Conservation (phyloP, 2,797 vertebrate genomes). For the Enteromius thamalakanensis region DNA sequence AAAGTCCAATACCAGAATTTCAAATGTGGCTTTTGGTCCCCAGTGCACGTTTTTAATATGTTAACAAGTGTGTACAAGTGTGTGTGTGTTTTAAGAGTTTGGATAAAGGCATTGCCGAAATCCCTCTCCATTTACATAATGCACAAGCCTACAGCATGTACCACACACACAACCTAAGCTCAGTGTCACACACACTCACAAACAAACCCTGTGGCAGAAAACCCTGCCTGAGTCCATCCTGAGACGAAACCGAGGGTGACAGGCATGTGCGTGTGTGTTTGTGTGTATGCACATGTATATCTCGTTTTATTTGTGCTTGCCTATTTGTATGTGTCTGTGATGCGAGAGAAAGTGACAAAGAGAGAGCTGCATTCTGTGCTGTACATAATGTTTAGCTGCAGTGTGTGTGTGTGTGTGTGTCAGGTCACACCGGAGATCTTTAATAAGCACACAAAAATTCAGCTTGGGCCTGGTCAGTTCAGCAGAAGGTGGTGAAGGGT, state of each 20-base stretch:
- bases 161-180: constrained; percentile 24
- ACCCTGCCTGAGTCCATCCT: constrained; percentile 53
- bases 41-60: background rate
- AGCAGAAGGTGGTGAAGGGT: background rate
- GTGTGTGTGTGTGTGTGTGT: background rate
- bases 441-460: constrained; percentile 7
- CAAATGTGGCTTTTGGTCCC: background rate
- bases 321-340: constrained; percentile 38
- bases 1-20: background rate
- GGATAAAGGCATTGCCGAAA: constrained; percentile 32
- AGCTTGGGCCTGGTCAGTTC: background rate
- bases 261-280: constrained; percentile 38
- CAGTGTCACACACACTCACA: constrained; percentile 20
- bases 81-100: background rate
- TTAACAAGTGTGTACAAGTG: background rate
- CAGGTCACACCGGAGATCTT: background rate
- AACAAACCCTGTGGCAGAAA: constrained; percentile 45
- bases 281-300: constrained; percentile 29
- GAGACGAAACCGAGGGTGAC: constrained; percentile 50
- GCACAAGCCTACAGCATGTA: constrained; percentile 38
- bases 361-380: constrained; percentile 21
- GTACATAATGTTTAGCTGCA: background rate
- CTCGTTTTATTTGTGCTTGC: constrained; percentile 11
- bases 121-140: constrained; percentile 37
- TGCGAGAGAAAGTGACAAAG: constrained; percentile 35